Conservation (phyloP, 2,888 invertebrate species). For the Suillia variegata region DNA sequence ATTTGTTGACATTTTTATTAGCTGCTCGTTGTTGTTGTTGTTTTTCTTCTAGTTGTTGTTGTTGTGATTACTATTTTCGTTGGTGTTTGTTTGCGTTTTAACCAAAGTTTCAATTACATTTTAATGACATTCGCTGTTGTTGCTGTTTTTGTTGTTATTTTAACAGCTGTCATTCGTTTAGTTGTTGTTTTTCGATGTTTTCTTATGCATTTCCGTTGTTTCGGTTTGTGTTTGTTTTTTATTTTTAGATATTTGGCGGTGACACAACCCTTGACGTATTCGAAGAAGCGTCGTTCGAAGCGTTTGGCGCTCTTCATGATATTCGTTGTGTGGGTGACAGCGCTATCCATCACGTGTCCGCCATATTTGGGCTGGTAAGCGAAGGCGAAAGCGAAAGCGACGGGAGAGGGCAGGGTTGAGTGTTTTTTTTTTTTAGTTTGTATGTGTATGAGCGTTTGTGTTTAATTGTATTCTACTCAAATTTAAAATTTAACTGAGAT, state of each 20-base stretch:
- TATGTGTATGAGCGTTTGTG: too few relatives aligned
- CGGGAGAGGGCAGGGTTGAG: too few relatives aligned
- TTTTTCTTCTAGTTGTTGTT: not conserved
- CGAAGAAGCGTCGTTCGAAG: conserved; percentile 83
- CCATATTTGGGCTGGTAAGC: conserved; percentile 89
- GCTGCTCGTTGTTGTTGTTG: not conserved
- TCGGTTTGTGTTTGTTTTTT: conserved; percentile 23
- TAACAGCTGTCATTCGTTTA: not conserved
- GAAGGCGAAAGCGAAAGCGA: not conserved
- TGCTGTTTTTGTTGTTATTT: conserved; percentile 10
- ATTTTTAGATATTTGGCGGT: conserved; percentile 81
- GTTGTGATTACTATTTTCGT: not conserved
- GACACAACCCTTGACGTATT: conserved; percentile 90
- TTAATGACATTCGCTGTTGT: conserved; percentile 49
- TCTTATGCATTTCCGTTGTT: not conserved
- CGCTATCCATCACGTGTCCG: conserved; percentile 90
- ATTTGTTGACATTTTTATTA: conserved; percentile 42
- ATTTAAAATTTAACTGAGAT: too few relatives aligned
- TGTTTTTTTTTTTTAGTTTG: too few relatives aligned
- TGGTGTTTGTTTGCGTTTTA: conserved; percentile 30
- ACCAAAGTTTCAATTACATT: conserved; percentile 47
- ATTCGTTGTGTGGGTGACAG: conserved; percentile 87
- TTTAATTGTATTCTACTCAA: too few relatives aligned
- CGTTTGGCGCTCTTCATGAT: conserved; percentile 88
- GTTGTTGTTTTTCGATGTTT: conserved; percentile 24